Percentiles rank a stretch among this genome's conserved stretches.
phyloP scores from a whole-genome alignment of 2,113 vertebrate genomes.

The Calyptommatus sinebrachiatus region DNA sequence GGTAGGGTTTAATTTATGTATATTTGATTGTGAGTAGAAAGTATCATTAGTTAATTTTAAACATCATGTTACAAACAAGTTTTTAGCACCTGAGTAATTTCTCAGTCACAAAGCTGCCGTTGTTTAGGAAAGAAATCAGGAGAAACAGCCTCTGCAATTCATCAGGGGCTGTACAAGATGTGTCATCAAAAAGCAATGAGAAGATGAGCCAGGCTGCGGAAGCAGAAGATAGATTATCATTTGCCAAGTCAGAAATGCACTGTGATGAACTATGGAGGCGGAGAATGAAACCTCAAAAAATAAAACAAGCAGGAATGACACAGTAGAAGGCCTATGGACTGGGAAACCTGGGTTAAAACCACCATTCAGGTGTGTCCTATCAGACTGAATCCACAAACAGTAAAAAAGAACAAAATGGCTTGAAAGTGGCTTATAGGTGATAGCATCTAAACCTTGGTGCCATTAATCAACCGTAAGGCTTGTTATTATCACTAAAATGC shows the following conservation, averaged over 20 bases:
- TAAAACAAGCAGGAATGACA: not conserved
- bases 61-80: not conserved
- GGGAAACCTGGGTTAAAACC: not conserved
- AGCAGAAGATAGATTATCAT: conserved; percentile 19
- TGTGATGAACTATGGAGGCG: conserved; percentile 5
- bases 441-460: no score
- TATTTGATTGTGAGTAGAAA: conserved; percentile 1
- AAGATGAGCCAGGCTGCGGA: conserved; percentile 15
- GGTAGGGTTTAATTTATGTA: conserved; percentile 8
- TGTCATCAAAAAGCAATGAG: conserved; percentile 32
- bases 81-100: conserved; percentile 2
- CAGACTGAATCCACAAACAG: no score
- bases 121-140: conserved; percentile 13
- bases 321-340: not conserved
- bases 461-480: no score
- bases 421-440: no score
- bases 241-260: conserved; percentile 14
- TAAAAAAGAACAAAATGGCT: no score
- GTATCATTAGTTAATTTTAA: conserved; percentile 14
- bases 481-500: no score
- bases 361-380: not conserved
- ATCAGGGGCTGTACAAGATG: conserved; percentile 14
- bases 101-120: conserved; percentile 18
- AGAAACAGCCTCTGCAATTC: conserved; percentile 15
- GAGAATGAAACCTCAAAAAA: conserved; percentile 9